These are phyloP conservation scores for Melinaea marsaeus DNA, from an alignment of 2,888 invertebrate genomes.

Conservation along the genomic window DNA sequence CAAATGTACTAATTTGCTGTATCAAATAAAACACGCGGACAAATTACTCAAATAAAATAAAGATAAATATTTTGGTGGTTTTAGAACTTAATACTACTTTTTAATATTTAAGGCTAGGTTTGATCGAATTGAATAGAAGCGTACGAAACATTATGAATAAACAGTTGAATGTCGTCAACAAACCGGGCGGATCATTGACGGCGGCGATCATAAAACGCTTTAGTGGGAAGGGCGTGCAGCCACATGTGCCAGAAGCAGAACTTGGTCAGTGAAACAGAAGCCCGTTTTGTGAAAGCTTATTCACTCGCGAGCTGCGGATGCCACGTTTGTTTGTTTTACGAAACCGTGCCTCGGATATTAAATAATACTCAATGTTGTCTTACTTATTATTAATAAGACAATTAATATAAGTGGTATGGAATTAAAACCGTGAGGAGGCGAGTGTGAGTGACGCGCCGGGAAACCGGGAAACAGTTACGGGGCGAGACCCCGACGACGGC, in stretches of 20 bases:
- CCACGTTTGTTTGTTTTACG: not conserved
- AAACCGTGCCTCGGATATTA: too few species aligned
- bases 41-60: too few species aligned
- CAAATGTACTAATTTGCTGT: too few species aligned
- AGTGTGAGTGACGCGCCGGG: constrained; percentile 10
- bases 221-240: constrained; percentile 14
- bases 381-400: too few species aligned
- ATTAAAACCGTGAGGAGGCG: constrained; percentile 17
- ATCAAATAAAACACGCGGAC: too few species aligned
- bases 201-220: constrained; percentile 15
- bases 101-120: too few species aligned
- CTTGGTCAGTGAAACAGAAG: constrained; percentile 8
- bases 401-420: constrained; percentile 4
- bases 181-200: constrained; percentile 6
- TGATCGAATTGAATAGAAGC: too few species aligned
- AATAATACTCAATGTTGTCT: too few species aligned
- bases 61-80: too few species aligned
- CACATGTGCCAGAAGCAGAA: constrained; percentile 4
- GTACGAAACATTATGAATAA: too few species aligned
- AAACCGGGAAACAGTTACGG: constrained; percentile 22
- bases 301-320: not conserved
- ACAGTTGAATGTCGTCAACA: too few species aligned
- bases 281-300: constrained; percentile 21
- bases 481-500: not conserved
- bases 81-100: too few species aligned